Evolutionary conservation across 2,113 vertebrate genomes (phyloP).

Genomic region (Scomber colias): DNA sequence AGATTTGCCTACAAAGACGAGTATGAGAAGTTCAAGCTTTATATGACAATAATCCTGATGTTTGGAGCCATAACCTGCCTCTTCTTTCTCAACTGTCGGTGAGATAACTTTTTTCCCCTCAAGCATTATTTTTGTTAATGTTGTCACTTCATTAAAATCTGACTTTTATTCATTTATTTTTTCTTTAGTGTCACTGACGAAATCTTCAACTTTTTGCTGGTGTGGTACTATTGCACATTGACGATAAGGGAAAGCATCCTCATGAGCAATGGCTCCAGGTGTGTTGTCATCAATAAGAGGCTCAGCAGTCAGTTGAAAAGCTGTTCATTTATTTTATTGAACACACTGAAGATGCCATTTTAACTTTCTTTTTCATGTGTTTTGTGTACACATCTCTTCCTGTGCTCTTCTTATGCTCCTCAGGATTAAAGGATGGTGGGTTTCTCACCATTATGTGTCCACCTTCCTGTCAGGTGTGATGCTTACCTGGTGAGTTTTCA

Average conservation of each 20-base stretch:
- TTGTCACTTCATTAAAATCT: background rate
- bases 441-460: conserved; percentile 97
- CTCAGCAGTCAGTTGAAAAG: background rate
- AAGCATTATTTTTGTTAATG: background rate
- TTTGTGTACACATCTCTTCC: too few species aligned
- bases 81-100: conserved; percentile 95
- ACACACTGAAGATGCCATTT: background rate
- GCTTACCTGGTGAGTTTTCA: conserved; percentile 92
- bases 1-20: conserved; percentile 99
- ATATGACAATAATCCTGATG: conserved; percentile 96
- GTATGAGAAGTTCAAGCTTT: conserved; percentile 99
- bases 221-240: conserved; percentile 98
- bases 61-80: conserved; percentile 94
- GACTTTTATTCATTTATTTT: background rate
- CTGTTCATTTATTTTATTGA: background rate
- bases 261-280: conserved; percentile 98
- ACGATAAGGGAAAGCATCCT: conserved; percentile 98
- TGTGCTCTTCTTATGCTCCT: background rate
- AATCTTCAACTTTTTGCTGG: conserved; percentile 97
- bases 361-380: background rate
- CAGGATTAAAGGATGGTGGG: conserved; percentile 99
- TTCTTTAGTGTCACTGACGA: conserved; percentile 93
- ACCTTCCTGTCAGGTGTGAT: conserved; percentile 97
- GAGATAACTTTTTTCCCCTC: conserved; percentile 14
- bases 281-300: conserved; percentile 7